These are phyloP conservation scores for Botia almorhae DNA, from an alignment of 2,797 vertebrate genomes.

Conservation along the genomic window DNA sequence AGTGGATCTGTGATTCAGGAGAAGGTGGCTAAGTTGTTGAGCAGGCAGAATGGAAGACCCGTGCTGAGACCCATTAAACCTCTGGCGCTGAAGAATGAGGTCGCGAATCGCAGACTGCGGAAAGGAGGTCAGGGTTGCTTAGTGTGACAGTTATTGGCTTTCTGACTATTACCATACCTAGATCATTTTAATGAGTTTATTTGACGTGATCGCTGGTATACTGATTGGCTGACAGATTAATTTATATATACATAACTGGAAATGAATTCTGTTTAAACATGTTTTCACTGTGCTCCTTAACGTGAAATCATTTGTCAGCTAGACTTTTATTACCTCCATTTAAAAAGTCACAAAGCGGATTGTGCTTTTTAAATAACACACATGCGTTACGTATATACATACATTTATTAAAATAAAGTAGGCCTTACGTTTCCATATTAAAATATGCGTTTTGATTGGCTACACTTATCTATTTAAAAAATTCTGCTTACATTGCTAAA, in stretches of 20 bases:
- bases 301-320: no score
- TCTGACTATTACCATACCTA: not conserved
- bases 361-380: no score
- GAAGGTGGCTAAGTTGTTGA: slow-evolving; percentile 74
- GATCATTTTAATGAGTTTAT: no score
- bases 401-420: no score
- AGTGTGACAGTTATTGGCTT: not conserved
- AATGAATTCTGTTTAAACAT: not conserved
- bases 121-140: slow-evolving; percentile 76
- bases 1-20: slow-evolving; percentile 66
- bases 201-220: not conserved
- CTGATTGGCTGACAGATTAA: no score
- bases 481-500: no score
- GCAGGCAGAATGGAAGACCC: slow-evolving; percentile 69
- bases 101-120: slow-evolving; percentile 77
- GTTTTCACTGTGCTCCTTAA: not conserved
- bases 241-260: not conserved
- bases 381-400: no score
- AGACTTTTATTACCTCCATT: no score
- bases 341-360: no score
- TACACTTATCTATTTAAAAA: no score
- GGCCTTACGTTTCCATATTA: no score
- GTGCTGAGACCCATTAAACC: slow-evolving; percentile 76
- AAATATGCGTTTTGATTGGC: no score
- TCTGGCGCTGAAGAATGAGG: slow-evolving; percentile 78